Percentiles rank a stretch among this genome's conserved stretches.
phyloP scores from a whole-genome alignment of 2,797 vertebrate genomes.

The Phaenicophaeus curvirostris region DNA sequence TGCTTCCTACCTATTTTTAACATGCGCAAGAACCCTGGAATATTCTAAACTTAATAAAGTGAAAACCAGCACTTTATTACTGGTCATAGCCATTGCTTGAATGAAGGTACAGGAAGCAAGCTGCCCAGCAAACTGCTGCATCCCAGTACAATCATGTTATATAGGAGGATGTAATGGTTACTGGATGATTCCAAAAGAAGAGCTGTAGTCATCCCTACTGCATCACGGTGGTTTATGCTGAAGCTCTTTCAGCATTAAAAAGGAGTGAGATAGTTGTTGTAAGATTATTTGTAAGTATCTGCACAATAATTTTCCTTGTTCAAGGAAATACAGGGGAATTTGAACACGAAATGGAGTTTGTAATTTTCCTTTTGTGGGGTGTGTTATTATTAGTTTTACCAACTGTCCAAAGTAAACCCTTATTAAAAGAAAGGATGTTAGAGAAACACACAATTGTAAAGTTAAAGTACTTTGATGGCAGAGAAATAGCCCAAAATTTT shows the following conservation, averaged over 20 bases:
- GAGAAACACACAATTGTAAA: not conserved
- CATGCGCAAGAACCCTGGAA: not conserved
- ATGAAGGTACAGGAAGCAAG: not conserved
- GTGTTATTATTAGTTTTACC: not conserved
- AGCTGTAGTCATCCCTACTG: not conserved
- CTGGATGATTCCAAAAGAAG: not conserved
- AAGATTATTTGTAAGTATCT: not conserved
- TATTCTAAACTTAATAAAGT: not conserved
- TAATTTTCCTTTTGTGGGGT: not conserved
- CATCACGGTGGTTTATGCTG: not conserved
- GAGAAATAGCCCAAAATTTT: not conserved
- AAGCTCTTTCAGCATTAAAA: not conserved
- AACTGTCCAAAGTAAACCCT: not conserved
- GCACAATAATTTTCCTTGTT: not conserved
- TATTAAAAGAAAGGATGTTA: not conserved
- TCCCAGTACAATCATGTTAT: not conserved
- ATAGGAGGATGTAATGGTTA: not conserved
- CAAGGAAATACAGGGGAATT: not conserved
- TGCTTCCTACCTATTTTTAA: not conserved
- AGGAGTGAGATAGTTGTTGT: not conserved
- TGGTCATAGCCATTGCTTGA: not conserved
- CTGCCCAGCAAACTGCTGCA: not conserved
- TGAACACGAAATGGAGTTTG: not conserved
- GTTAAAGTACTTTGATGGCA: not conserved
- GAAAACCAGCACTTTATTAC: not conserved